A percentile compares a stretch with the other conserved stretches of the same genome.
Conservation (phyloP, 2,113 vertebrate species). For the Otus sunia region DNA sequence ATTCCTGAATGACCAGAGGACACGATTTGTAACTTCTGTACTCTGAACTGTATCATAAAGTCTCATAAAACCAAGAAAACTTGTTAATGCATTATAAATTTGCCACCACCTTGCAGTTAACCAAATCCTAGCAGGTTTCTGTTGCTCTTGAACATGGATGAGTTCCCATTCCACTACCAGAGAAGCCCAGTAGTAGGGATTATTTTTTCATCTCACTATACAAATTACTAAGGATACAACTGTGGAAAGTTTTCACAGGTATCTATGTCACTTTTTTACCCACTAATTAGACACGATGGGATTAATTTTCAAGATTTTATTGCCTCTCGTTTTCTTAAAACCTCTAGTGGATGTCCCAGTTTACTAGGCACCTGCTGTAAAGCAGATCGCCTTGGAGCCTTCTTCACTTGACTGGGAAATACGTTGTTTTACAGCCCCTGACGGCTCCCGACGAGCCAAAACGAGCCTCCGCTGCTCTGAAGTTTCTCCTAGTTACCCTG, state of each 20-base stretch:
- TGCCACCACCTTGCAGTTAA: neutral
- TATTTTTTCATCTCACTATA: neutral
- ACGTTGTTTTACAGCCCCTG: neutral
- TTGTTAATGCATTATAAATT: neutral
- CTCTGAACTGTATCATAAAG: neutral
- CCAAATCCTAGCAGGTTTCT: neutral
- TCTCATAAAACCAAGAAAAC: neutral
- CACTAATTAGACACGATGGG: neutral
- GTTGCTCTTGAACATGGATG: neutral
- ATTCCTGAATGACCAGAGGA: neutral
- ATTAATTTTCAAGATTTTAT: neutral
- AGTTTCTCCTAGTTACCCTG: neutral
- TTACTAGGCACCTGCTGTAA: neutral
- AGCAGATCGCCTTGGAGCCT: neutral
- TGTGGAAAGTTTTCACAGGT: neutral
- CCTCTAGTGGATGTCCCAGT: neutral
- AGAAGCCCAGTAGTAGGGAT: rapidly evolving
- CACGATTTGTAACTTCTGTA: neutral
- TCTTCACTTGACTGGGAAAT: neutral
- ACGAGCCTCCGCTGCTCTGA: neutral
- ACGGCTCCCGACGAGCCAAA: neutral
- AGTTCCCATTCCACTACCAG: neutral
- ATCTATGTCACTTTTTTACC: neutral
- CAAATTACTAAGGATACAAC: neutral
- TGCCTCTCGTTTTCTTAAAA: neutral